These are phyloP conservation scores for Bradypus variegatus DNA, from an alignment of 2,797 vertebrate genomes.

Conservation along the genomic window DNA sequence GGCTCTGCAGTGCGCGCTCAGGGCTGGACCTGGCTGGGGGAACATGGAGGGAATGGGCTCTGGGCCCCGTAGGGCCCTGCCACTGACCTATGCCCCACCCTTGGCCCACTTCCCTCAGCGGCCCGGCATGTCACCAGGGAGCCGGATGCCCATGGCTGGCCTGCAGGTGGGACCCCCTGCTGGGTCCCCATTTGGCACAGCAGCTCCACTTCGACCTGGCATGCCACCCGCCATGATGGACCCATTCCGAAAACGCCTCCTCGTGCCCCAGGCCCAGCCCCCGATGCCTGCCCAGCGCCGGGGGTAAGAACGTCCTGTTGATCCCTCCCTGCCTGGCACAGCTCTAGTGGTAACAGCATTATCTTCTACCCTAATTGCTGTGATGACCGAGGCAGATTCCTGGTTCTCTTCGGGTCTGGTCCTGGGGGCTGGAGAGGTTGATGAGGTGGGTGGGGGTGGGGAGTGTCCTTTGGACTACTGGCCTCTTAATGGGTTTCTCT, in stretches of 20 bases:
- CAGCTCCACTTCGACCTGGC: conserved; percentile 83
- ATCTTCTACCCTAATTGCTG: not conserved
- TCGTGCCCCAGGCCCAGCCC: conserved; percentile 84
- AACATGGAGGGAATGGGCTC: conserved; percentile 47
- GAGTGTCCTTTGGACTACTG: not conserved
- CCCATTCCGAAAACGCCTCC: conserved; percentile 88
- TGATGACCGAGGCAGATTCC: not conserved
- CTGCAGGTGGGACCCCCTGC: conserved; percentile 86
- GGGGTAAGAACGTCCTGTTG: conserved; percentile 78
- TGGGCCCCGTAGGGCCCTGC: not conserved
- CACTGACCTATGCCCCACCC: not conserved
- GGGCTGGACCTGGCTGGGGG: not conserved
- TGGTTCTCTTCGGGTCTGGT: not conserved
- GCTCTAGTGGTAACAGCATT: not conserved
- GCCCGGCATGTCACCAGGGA: conserved; percentile 81
- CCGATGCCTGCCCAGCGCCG: conserved; percentile 80
- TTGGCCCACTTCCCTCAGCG: conserved; percentile 73
- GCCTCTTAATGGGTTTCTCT: conserved; percentile 4
- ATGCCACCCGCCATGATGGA: conserved; percentile 91
- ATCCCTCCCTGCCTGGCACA: not conserved
- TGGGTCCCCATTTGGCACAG: conserved; percentile 83
- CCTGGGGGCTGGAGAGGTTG: not conserved
- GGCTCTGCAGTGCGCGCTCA: not conserved
- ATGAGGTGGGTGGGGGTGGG: not conserved
- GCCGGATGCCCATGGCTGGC: conserved; percentile 82